Base-by-base conservation (phyloP, 2,113 vertebrate genomes). In the Chaetodon auriga region DNA sequence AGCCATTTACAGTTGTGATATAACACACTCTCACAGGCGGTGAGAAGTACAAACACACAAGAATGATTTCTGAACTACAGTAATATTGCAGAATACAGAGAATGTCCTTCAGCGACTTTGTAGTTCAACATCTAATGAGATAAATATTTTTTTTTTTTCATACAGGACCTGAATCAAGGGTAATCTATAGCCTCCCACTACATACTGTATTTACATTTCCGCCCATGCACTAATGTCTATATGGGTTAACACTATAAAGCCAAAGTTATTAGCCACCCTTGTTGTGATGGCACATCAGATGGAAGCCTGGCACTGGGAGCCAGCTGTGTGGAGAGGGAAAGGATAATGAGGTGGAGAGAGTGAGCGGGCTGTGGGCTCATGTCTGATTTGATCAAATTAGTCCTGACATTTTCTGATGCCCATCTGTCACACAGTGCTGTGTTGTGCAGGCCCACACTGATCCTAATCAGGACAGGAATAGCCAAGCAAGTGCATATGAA, bases 321-420 rank as follows among this genome's bases (percentile, higher is more conserved):
- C 90, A 93, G 93, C 92, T 93, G 93, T 88, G 89, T 76, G 86
- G 79, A 87, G 81, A 90, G 80, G 76, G 77, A 78, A 82, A 78
- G 75, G 88, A 93, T 93, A 94, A 95, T 93, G 92, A 95, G 92
- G 86, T 80, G 88, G 87, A 91, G 82, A 85, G 78, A 88, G 90
- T 4, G 80, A 80, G 74, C 6, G 41, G 90, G 92, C 90, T 85
- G 82, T 82, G 89, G 87, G 92, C 89, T 92, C 87, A 55, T 90
- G 90, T 92, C 90, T 89, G 91, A 92, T 92, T 89, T 92, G 89
- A 95, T 95, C 85, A 92, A 92, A 95, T 94, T 91, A 92, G 82
- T 90, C 83, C 68, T 78, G 90, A 93, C 95, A 93, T 91, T 78
- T 79, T 91, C 82, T 88, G 90, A 94, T 88, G 91, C 87, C 94